Evolutionary conservation across 2,113 vertebrate genomes (phyloP), one percentile per base, ranked within the genome.

Genomic region (Aphyosemion australe): DNA sequence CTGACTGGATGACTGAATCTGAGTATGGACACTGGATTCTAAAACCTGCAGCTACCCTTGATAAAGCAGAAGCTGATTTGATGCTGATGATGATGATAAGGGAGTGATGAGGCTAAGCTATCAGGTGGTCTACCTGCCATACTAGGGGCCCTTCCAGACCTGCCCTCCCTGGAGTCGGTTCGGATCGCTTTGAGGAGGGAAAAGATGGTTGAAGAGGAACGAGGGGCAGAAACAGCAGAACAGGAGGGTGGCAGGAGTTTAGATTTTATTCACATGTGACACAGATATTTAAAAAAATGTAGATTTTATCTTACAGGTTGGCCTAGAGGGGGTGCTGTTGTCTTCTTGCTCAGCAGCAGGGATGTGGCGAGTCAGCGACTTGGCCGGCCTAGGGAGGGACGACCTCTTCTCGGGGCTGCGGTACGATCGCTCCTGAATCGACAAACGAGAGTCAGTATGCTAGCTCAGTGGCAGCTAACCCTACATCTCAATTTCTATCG

Each of bases 371-470:
- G 96, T 95, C 67, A 96, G 93, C 61, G 96, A 96, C 1, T 95
- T 96, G 57, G 95, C 96, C 12, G 96, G 96, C 87, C 95, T 93
- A 0, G 96, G 96, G 34, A 97, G 92, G 54, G 95, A 95, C 2
- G 95, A 97, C 70, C 95, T 95, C 77, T 97, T 97, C 87, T 97
- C 96, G 0, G 96, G 96, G 76, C 95, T 97, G 89, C 92, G 95
- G 87, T 87, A 92, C 1, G 94, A 56, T 76, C 95, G 91, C 92
- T 96, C 96, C 96, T 97, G 79, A 16, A 72, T 13, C 5, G 12
- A 70, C 60, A 74, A 46, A 76, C 37, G 60, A 53, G 19, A 18
- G 32, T 76, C 46, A 50, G 13, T 12, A 31, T 5, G 3, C 4
- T 0, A n/a, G 16, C 12, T 31, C 11, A 2, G 2, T 1, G 2